These are phyloP conservation scores for Mechanitis messenoides DNA, from an alignment of 2,888 invertebrate genomes.

Conservation along the genomic window DNA sequence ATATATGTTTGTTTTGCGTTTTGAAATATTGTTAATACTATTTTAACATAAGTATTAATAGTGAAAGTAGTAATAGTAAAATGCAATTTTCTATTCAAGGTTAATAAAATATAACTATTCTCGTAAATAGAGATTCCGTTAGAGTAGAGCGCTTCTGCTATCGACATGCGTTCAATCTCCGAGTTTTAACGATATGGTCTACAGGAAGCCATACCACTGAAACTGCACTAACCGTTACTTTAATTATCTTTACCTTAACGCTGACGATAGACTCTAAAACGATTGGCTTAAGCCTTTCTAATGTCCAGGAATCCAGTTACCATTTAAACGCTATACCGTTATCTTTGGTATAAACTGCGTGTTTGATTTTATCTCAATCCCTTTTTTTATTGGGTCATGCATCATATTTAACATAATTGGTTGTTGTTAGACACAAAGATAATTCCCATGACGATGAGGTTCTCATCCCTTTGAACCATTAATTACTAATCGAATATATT, in stretches of 20 bases:
- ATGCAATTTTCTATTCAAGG: too few relatives aligned
- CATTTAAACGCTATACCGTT: background rate
- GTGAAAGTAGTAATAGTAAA: too few relatives aligned
- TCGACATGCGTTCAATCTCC: background rate
- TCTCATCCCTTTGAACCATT: background rate
- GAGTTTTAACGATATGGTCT: slow-evolving; percentile 1
- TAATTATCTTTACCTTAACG: background rate
- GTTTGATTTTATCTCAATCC: too few relatives aligned
- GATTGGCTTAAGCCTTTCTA: background rate
- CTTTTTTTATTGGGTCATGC: too few relatives aligned
- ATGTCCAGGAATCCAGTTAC: background rate
- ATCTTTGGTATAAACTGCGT: too few relatives aligned
- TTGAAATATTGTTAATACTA: too few relatives aligned
- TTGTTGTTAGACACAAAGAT: background rate
- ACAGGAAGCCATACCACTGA: background rate
- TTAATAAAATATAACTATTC: too few relatives aligned
- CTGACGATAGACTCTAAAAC: background rate
- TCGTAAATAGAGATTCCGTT: background rate
- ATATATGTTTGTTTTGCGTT: too few relatives aligned
- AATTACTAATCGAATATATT: slow-evolving; percentile 3
- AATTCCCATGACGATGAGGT: background rate
- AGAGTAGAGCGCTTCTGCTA: background rate
- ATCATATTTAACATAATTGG: too few relatives aligned
- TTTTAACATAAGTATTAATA: too few relatives aligned
- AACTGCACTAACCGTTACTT: slow-evolving; percentile 1